Base-by-base conservation (phyloP, 2,797 vertebrate species). In the Danio tinwini region DNA sequence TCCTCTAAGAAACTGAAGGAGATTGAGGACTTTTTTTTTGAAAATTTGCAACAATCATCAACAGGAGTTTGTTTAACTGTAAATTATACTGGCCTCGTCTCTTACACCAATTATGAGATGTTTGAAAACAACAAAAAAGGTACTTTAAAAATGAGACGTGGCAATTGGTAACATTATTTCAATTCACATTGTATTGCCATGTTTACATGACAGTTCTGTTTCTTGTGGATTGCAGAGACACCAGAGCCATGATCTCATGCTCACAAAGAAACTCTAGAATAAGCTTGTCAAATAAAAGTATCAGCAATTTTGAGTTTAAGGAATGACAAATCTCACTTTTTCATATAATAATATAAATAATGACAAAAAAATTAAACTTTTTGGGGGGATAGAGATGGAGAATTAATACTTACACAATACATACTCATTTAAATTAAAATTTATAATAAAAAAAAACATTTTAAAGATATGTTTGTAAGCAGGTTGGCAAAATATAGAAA, bases 401-500 rank as follows among this genome's bases (percentile, higher is more conserved):
- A 50, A 50, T 5, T 72, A 0, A 8, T 21, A 29, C 29, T 29
- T 29, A 29, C 29, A 29, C 29, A 29, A 29, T 29, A 29, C 29
- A 29, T 29, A 29, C 3, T 29, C 29, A 44, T 44, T 56, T 10
- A 37, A 67, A 67, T 76, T n/a, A 44, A 9, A 67, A 56, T 11
- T 58, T 29, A 1, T 29, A 29, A 29, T 29, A 29, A 67, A 40
- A 47, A 17, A 76, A 76, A n/a, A 42, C 1, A 63, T n/a, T n/a
- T 71, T 0, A 42, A 8, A 55, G 40, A 42, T 1, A 55, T 42
- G 39, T 39, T 42, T 19, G n/a, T 19, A 71, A 21, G 3, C 52
- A 71, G 17, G 7, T 56, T 71, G 17, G 17, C 39, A 72, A 56
- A 63, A 50, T 50, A 11, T 17, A 61, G 11, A 9, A 74, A 44